Evolutionary conservation across 2,888 invertebrate genomes (phyloP), one percentile per base, ranked within the genome.

Genomic region (Drosophila helvetica): DNA sequence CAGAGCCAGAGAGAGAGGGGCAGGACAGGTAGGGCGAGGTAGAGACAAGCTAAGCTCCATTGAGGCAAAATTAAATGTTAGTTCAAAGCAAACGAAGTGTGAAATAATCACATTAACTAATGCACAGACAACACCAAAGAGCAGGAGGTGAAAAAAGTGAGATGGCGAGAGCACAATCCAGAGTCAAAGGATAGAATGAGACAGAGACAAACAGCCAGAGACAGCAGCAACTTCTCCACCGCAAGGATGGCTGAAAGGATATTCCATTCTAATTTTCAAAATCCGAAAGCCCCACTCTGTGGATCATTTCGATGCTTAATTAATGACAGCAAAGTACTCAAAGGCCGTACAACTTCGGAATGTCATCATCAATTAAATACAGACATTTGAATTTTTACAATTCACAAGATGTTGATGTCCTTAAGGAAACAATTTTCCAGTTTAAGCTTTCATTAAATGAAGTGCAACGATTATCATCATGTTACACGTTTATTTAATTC

Each of bases 71-170:
- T 54, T 45, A 73, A 84, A 73, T 86, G 76, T 84, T 81, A 64
- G 74, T 78, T 81, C 48, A 75, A 51, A 69, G 70, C 78, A 80
- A 74, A 72, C 82, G 73, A 86, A 86, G 84, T 86, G 87, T 86
- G 78, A 84, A 86, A 81, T 86, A 84, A 86, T 84, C 82, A 81
- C 77, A 84, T 84, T 86, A 84, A 78, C 74, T 74, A 78, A 86
- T 79, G 71, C 57, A 71, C 65, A 71, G 72, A 65, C 72, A 64
- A 54, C 33, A 12, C 19, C 47, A 56, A 54, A 48, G 47, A 15
- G 43, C 51, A 57, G 57, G 42, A 45, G 51, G 17, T 9, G 17
- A 30, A 43, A 56, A 22, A 30, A 43, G 46, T 30, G 15, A 61
- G 58, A 50, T 42, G 10, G 25, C 45, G 43, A 9, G 30, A 12